Percentiles rank a stretch among this genome's conserved stretches.
Conservation (phyloP, 2,888 invertebrate species). For the Gastracanthus pulcherrimus region DNA sequence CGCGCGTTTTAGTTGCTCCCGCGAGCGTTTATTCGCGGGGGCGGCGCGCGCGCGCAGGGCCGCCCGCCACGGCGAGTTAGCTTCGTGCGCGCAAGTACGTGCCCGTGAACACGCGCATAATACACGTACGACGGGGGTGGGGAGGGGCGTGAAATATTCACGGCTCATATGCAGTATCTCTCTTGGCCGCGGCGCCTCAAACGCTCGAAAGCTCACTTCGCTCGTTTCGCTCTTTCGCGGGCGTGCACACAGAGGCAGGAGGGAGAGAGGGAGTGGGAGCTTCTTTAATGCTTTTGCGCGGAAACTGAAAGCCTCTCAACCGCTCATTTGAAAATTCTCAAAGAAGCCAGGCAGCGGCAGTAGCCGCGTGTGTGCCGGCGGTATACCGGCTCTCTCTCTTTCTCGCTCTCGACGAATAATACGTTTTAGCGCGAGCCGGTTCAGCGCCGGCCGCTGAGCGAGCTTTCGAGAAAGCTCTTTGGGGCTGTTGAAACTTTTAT, state of each 20-base stretch:
- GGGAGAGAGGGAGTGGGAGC: background rate
- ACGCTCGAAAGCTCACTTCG: no score
- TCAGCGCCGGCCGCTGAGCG: background rate
- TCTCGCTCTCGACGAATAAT: conserved; percentile 7
- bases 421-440: conserved; percentile 9
- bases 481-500: background rate
- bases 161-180: conserved; percentile 70
- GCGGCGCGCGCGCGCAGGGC: no score
- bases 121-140: background rate
- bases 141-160: conserved; percentile 68
- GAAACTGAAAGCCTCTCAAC: background rate
- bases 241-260: background rate
- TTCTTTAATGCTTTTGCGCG: conserved; percentile 32
- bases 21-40: conserved; percentile 57
- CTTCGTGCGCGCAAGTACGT: conserved; percentile 47
- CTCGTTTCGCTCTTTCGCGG: background rate
- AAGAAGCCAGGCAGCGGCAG: conserved; percentile 2
- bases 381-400: no score
- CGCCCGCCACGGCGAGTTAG: conserved; percentile 34
- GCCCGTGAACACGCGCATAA: conserved; percentile 46
- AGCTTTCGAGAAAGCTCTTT: conserved; percentile 1
- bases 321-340: conserved; percentile 49
- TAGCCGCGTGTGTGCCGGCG: no score
- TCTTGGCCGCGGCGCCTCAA: conserved; percentile 52
- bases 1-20: conserved; percentile 46